Percentiles rank a stretch among this genome's conserved stretches.
Evolutionary conservation across 2,888 invertebrate species (phyloP).

Genomic region (Galerucella calmariensis): DNA sequence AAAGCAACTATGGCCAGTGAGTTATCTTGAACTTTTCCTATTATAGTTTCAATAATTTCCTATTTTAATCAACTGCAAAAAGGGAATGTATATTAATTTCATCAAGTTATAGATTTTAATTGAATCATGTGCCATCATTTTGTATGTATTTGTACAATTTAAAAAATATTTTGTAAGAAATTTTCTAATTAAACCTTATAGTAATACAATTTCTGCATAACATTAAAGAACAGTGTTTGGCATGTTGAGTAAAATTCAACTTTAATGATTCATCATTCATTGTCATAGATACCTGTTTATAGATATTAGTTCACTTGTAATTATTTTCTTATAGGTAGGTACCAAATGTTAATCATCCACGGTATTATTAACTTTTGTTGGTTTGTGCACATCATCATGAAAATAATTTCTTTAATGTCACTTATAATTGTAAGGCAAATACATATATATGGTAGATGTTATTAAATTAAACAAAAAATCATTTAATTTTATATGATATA

Average conservation of each 20-base stretch:
- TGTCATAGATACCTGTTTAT: background rate
- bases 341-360: background rate
- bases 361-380: too few relatives aligned
- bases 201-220: background rate
- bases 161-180: too few relatives aligned
- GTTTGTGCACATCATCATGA: too few relatives aligned
- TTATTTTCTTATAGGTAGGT: background rate
- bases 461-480: too few relatives aligned
- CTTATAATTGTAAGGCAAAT: too few relatives aligned
- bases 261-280: constrained; percentile 14
- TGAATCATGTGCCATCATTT: background rate
- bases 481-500: too few relatives aligned
- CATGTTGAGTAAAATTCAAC: constrained; percentile 15
- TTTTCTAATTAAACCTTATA: too few relatives aligned
- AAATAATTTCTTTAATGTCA: too few relatives aligned
- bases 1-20: constrained; percentile 20
- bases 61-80: constrained; percentile 18
- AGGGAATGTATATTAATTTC: background rate
- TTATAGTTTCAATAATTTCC: constrained; percentile 15
- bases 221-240: background rate
- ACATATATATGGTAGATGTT: too few relatives aligned
- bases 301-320: background rate
- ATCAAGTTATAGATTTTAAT: background rate
- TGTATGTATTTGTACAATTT: background rate
- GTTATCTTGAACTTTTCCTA: constrained; percentile 18